Percentiles rank a stretch among this genome's conserved stretches.
These are phyloP conservation scores for Ceratitis capitata DNA, from an alignment of 1,140 invertebrate species.

Conservation along the genomic window DNA sequence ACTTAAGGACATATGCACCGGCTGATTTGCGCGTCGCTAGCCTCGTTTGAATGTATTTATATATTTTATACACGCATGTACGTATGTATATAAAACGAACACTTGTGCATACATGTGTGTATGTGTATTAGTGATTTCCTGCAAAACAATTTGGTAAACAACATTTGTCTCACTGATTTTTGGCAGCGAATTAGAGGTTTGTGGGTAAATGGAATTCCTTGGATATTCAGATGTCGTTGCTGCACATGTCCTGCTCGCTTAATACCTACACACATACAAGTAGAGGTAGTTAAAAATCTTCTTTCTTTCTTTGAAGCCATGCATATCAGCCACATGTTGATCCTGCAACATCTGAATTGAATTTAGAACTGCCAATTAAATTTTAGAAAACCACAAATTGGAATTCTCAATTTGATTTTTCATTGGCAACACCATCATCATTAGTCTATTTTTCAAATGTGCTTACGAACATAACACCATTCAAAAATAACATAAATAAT, in stretches of 20 bases:
- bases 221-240: background rate
- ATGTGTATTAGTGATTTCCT: background rate
- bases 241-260: conserved; percentile 11
- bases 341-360: background rate
- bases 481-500: too few species aligned
- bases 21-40: background rate
- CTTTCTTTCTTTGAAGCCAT: background rate
- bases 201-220: background rate
- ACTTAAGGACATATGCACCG: background rate
- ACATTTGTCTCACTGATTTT: conserved; percentile 15
- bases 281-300: background rate
- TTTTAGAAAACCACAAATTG: too few species aligned
- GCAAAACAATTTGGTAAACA: conserved; percentile 9
- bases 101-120: background rate
- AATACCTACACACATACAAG: too few species aligned
- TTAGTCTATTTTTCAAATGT: too few species aligned
- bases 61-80: background rate
- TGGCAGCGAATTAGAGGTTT: background rate
- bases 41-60: background rate
- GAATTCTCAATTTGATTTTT: too few species aligned
- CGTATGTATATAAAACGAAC: too few species aligned
- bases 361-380: background rate
- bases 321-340: background rate
- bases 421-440: too few species aligned
- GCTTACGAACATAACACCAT: too few species aligned